Base-by-base conservation (phyloP, 1,140 invertebrate genomes). In the Octopus bimaculoides region DNA sequence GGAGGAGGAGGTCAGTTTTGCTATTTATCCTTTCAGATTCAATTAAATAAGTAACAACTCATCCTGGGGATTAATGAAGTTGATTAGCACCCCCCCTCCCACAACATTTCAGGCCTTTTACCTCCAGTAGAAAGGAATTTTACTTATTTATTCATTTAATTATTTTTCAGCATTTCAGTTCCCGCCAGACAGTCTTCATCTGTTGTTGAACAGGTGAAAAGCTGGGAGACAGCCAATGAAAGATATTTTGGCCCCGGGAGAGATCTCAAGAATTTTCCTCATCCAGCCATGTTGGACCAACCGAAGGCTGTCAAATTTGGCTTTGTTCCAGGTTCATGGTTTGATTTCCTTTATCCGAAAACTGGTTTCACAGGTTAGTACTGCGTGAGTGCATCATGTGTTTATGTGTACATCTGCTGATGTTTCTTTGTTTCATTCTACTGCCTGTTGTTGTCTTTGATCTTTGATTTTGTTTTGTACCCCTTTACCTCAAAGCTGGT, bases 251-350 rank as follows among this genome's bases (percentile, higher is more conserved):
- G 89, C 3, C 91, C 91, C 54, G 91, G 93, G 83, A 86, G 93
- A 81, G 93, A 94, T 88, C 86, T 91, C 41, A 91, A 92, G 61
- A 93, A 95, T 88, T 95, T 94, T 89, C 93, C 93, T 12, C 91
- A 94, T 79, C 93, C 92, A 12, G 92, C 92, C 81, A 89, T 94
- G 86, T 89, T 90, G 14, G 92, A 92, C 81, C 91, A 93, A 81
- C 92, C 93, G 77, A 93, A 93, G 79, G 94, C 94, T 91, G 95
- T 96, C 61, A 93, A 96, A 75, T 89, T 96, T 85, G 96, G 95
- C 77, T 96, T 98, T 85, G 88, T 99, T 83, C 97, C 97, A 76
- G 96, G 98, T 85, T 94, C 95, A 92, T 99, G 96, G 96, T 98
- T 98, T 91, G 92, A 94, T 85, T 93, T 95, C 85, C 96, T 99